phyloP scores from a whole-genome alignment of 2,888 invertebrate genomes.

The Hecatera dysodea region DNA sequence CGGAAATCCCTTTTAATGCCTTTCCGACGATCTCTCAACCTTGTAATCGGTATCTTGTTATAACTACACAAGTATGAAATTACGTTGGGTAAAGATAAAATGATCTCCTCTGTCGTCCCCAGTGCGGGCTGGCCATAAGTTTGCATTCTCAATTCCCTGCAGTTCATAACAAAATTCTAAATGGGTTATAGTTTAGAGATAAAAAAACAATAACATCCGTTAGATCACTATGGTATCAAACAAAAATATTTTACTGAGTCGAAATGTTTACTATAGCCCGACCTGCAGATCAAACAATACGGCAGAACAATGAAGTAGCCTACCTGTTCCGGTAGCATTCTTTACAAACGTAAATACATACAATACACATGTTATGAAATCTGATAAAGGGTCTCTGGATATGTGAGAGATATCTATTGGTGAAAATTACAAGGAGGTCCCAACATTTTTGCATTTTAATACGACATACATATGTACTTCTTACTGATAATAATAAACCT shows the following conservation, averaged over 20 bases:
- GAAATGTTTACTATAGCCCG: neutral
- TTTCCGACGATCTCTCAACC: no score
- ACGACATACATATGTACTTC: no score
- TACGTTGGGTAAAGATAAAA: no score
- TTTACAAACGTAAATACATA: neutral
- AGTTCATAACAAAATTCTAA: neutral
- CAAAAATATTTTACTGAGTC: neutral
- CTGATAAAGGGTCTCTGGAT: neutral
- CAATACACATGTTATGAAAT: neutral
- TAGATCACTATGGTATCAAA: neutral
- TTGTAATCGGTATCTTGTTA: no score
- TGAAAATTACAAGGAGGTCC: neutral
- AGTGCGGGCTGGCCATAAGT: neutral
- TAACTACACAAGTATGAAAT: no score
- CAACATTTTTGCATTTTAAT: neutral
- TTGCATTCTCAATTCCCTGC: neutral
- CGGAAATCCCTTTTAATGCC: no score
- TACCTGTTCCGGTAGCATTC: neutral
- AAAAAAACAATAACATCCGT: slow-evolving; percentile 17
- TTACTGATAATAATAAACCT: no score
- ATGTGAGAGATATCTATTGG: neutral
- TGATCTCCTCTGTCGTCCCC: no score
- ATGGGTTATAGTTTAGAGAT: neutral
- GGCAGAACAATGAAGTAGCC: neutral
- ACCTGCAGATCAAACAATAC: slow-evolving; percentile 21